Conservation (phyloP, 2,888 invertebrate species). For the Drosophila quasianomalipes region DNA sequence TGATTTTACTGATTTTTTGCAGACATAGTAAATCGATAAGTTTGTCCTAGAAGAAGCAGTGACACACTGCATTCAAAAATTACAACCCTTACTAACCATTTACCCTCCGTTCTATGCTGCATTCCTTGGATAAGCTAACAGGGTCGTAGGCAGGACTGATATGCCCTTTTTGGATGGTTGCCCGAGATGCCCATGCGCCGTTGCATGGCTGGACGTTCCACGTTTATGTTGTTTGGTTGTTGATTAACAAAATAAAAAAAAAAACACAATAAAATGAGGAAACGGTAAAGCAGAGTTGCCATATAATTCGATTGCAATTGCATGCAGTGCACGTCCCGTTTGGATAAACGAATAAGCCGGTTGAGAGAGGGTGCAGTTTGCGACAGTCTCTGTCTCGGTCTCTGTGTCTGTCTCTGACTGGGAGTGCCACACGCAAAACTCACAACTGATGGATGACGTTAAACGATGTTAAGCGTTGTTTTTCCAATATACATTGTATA, state of each 20-base stretch:
- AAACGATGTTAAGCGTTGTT: conserved; percentile 46
- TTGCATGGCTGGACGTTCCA: conserved; percentile 34
- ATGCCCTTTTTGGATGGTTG: neutral
- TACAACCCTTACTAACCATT: neutral
- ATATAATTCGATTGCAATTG: conserved; percentile 76
- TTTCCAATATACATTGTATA: conserved; percentile 4
- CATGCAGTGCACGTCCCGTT: conserved; percentile 53
- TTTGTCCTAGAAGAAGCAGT: neutral
- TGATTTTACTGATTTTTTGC: neutral
- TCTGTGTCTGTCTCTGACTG: conserved; percentile 8
- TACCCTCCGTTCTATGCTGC: neutral
- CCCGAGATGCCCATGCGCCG: conserved; percentile 17
- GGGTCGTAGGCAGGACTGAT: neutral
- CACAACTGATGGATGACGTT: conserved; percentile 42
- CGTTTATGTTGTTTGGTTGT: conserved; percentile 12
- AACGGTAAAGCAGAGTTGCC: conserved; percentile 54
- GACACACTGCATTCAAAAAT: neutral
- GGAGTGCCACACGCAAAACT: conserved; percentile 35
- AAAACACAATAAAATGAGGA: neutral
- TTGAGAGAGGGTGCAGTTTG: neutral
- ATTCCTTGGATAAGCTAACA: no score
- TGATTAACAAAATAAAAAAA: conserved; percentile 4
- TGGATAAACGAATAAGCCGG: conserved; percentile 43
- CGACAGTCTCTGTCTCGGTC: neutral
- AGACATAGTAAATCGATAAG: neutral